Evolutionary conservation across 1,140 invertebrate species (phyloP).

Genomic region (Parasteatoda tepidariorum): DNA sequence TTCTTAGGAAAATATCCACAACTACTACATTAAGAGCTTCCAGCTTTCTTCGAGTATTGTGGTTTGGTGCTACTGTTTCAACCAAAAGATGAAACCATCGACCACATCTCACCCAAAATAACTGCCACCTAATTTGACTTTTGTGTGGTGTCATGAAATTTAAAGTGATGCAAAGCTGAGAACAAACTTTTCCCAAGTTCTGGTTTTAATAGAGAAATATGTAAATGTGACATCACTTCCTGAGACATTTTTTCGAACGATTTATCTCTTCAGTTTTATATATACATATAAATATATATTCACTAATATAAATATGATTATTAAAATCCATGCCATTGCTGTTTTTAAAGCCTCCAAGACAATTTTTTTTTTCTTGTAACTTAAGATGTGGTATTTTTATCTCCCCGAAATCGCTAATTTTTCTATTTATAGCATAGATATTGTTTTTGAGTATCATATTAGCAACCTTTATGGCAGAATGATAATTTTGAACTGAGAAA

Average conservation of each 20-base stretch:
- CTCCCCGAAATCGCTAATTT: slow-evolving; percentile 19
- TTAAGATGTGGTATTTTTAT: slow-evolving; percentile 59
- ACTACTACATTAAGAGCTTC: slow-evolving; percentile 56
- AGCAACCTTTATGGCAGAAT: slow-evolving; percentile 20
- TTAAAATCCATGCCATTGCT: slow-evolving; percentile 58
- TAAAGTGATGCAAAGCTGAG: not conserved
- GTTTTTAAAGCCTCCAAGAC: slow-evolving; percentile 46
- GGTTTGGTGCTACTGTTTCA: slow-evolving; percentile 51
- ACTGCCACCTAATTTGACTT: slow-evolving; percentile 31
- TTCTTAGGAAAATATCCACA: slow-evolving; percentile 45
- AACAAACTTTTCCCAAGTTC: not conserved
- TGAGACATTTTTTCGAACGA: slow-evolving; percentile 28
- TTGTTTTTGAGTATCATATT: not conserved
- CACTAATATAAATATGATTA: slow-evolving; percentile 51
- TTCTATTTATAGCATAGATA: slow-evolving; percentile 43
- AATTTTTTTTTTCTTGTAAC: slow-evolving; percentile 33
- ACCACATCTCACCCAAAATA: slow-evolving; percentile 41
- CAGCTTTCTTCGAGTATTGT: slow-evolving; percentile 35
- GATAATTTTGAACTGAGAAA: too few species aligned
- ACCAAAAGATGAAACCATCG: slow-evolving; percentile 57
- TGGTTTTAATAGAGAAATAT: not conserved
- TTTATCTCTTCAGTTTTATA: slow-evolving; percentile 59
- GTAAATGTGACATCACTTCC: slow-evolving; percentile 12
- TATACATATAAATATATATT: slow-evolving; percentile 56
- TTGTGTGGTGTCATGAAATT: slow-evolving; percentile 1